Evolutionary conservation across 1,140 invertebrate genomes (phyloP), one percentile per base, ranked within the genome.

Genomic region (Trichogramma pretiosum): DNA sequence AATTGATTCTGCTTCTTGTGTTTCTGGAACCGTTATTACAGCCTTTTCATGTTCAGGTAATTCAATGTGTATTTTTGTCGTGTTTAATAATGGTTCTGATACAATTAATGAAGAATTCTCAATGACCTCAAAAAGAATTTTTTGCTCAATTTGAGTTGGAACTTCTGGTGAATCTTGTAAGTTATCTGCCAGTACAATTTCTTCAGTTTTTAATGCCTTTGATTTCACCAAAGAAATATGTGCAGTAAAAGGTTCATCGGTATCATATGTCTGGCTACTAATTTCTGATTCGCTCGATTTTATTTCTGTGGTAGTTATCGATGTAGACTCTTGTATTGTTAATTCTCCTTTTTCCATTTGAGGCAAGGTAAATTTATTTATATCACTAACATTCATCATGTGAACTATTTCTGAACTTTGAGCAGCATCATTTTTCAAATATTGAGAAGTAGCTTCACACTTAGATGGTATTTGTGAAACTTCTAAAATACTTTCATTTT

Each of bases 261-360:
- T n/a, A n/a, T n/a, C n/a, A n/a, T n/a, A n/a, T n/a, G n/a, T n/a
- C n/a, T n/a, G n/a, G n/a, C n/a, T n/a, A n/a, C n/a, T n/a, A n/a
- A 26, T 22, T 43, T 46, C 22, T 38, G 24, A 7, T 30, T 37
- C 35, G 22, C 28, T 54, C 1, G 43, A 57, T 10, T 59, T 45
- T 4, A 59, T 50, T 39, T 64, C 58, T 5, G 54, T 56, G 8
- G 64, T 45, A 0, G 53, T 50, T 0, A 64, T 18, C 2, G 56
- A 56, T 4, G 48, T 36, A 3, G 62, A 5, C 43, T 64, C 57
- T 26, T 62, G 60, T 2, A 41, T 28, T 17, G 26, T 13, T 9
- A 17, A 16, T 10, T 2, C 19, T 17, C 37, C 21, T 24, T 5
- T 24, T 39, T 39, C 14, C 19, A n/a, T n/a, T n/a, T 41, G 1